These are phyloP conservation scores for Caenorhabditis wallacei DNA, from an alignment of 2,888 invertebrate genomes.

Conservation along the genomic window DNA sequence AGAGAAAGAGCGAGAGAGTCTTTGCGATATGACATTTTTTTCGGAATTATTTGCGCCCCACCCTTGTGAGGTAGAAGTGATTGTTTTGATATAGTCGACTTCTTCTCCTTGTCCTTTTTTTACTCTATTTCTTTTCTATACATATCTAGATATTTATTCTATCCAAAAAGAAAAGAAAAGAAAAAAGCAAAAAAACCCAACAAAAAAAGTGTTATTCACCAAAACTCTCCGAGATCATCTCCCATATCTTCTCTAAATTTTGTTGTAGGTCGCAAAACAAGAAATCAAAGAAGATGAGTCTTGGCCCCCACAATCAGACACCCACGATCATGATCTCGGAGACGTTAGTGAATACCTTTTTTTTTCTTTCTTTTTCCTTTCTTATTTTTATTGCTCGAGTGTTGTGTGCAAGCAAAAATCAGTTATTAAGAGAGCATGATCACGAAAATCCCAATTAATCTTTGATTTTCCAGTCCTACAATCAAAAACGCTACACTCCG, in stretches of 20 bases:
- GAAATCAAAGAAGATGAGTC: slow-evolving; percentile 64
- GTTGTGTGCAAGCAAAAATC: neutral
- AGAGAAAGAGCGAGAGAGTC: slow-evolving; percentile 1
- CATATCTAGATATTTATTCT: neutral
- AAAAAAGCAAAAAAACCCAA: neutral
- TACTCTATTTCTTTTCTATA: neutral
- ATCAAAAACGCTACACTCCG: slow-evolving; percentile 82
- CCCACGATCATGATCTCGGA: slow-evolving; percentile 63
- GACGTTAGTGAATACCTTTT: slow-evolving; percentile 64
- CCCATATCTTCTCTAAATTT: slow-evolving; percentile 18
- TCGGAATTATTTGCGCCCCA: neutral
- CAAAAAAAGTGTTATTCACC: slow-evolving; percentile 23
- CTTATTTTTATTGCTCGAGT: slow-evolving; percentile 5
- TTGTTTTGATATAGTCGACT: neutral
- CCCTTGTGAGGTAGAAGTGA: neutral
- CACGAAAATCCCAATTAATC: neutral
- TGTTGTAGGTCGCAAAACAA: slow-evolving; percentile 61
- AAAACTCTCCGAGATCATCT: slow-evolving; percentile 51
- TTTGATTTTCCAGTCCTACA: slow-evolving; percentile 69
- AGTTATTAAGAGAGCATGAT: neutral
- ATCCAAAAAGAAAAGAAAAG: too few species aligned
- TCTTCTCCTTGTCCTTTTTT: neutral
- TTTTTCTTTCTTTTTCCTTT: neutral
- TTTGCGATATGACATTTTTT: slow-evolving; percentile 6
- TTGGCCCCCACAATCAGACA: slow-evolving; percentile 52